Evolutionary conservation across 2,797 vertebrate genomes (phyloP), one percentile per base, ranked within the genome.

Genomic region (Propithecus perrieri): DNA sequence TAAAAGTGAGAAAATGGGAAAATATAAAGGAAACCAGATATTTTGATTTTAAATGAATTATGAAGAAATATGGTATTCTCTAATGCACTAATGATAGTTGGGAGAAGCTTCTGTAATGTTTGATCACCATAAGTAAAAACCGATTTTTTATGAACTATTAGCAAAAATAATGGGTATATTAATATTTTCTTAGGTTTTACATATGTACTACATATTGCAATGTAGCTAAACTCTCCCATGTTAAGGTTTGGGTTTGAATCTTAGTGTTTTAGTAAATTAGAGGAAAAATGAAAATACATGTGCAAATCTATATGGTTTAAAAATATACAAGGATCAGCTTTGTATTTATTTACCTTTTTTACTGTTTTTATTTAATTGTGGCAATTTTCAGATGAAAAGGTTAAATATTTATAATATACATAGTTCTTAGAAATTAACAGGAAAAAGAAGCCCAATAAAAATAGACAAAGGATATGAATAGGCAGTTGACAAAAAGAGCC

Each of bases 41-140:
- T 59, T 80, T 89, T 84, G 76, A 92, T 57, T 74, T 81, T 78
- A 84, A 94, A 72, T 93, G 41, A 96, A 83, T 76, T 76, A 13
- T 72, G 26, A 87, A 78, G 33, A 91, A 90, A 53, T 86, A 81
- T 35, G 18, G 4, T 92, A 14, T 90, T 35, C 14, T 81, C 7
- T 69, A 26, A 78, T 76, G 9, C 57, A 84, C 11, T 95, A 33
- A 69, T 81, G 80, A 38, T 71, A 89, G 20, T 89, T 89, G 57
- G n/a, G 30, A 91, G 26, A 91, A 26, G 14, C 12, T 69, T 91
- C 24, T 83, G 18, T 69, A 75, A 90, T 53, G 5, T 91, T 93
- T 69, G 20, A 67, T 94, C 89, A 84, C 48, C 75, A 59, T 79
- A 83, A 69, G 75, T 91, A 57, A 71, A 95, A 91, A 81, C 14